phyloP scores from a whole-genome alignment of 1,140 invertebrate genomes.

The Medauroidea extradentata region DNA sequence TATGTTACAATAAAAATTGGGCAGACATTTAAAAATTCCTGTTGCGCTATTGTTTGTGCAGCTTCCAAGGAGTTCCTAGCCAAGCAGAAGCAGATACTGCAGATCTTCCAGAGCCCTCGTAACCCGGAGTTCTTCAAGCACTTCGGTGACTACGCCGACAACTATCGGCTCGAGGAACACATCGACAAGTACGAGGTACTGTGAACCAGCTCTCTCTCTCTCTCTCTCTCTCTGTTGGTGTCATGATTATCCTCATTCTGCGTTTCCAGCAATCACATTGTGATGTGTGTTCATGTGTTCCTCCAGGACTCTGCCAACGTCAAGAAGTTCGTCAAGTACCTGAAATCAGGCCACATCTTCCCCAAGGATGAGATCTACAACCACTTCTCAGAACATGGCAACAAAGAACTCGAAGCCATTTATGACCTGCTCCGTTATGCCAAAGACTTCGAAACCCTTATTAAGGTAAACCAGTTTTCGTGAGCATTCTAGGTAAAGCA shows the following conservation, averaged over 20 bases:
- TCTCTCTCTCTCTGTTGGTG: constrained; percentile 14
- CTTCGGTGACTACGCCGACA: constrained; percentile 47
- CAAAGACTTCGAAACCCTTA: constrained; percentile 61
- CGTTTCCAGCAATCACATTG: too few species aligned
- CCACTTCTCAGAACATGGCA: constrained; percentile 53
- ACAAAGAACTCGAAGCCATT: constrained; percentile 55
- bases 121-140: constrained; percentile 48
- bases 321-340: constrained; percentile 52
- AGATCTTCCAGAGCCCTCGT: constrained; percentile 56
- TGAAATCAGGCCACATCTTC: constrained; percentile 51
- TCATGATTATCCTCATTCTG: constrained; percentile 56
- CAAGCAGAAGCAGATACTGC: constrained; percentile 56
- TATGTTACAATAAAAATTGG: too few species aligned
- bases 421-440: constrained; percentile 66
- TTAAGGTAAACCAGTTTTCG: constrained; percentile 36
- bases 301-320: constrained; percentile 31
- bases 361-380: constrained; percentile 58
- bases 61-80: constrained; percentile 51
- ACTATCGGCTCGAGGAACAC: constrained; percentile 50
- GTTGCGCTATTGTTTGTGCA: constrained; percentile 31
- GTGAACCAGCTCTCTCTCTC: neutral
- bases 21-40: too few species aligned
- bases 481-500: too few species aligned
- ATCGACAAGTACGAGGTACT: constrained; percentile 45
- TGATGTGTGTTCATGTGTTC: too few species aligned